Evolutionary conservation across 2,888 invertebrate genomes (phyloP), one percentile per base, ranked within the genome.

Genomic region (Drosophila monieri): DNA sequence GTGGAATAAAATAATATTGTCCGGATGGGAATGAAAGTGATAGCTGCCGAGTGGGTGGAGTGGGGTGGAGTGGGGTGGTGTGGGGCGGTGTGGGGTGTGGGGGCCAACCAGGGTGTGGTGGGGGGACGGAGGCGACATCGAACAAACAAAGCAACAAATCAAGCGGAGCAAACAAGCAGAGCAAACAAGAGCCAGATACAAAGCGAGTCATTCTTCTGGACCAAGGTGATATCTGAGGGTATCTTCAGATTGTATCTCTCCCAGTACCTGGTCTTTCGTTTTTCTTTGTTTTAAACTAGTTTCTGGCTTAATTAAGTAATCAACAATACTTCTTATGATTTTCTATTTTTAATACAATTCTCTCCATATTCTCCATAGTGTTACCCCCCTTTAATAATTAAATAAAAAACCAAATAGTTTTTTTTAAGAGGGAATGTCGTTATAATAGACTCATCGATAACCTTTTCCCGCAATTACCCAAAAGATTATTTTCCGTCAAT

Each of bases 401-500:
- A 18, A 18, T 18, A 18, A 18, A 2, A 18, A 18, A 2, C 25
- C 9, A 47, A 10, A 15, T 27, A 10, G 10, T 14, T 3, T 12
- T 18, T 18, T 18, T 18, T 18, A 18, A 18, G 18, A 18, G 18
- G 18, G 18, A 2, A 1, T 18, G 18, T 18, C 18, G 18, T 52
- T 25, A 12, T n/a, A 12, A 39, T 52, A 2, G 2, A 18, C 14
- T 15, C 25, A 18, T 27, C 52, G 39, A 52, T 52, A 52, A 41
- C 52, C 52, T 39, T 52, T 15, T n/a, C n/a, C n/a, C n/a, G n/a
- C 15, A 37, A n/a, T 37, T 55, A 8, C 14, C 1, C 6, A 48
- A 4, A 14, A 6, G n/a, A 8, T 8, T 9, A n/a, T 55, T 25
- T 39, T 55, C 23, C 10, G 57, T 57, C 57, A 57, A 57, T 57